phyloP scores from a whole-genome alignment of 1,140 invertebrate genomes.

The Drosophila punjabiensis region DNA sequence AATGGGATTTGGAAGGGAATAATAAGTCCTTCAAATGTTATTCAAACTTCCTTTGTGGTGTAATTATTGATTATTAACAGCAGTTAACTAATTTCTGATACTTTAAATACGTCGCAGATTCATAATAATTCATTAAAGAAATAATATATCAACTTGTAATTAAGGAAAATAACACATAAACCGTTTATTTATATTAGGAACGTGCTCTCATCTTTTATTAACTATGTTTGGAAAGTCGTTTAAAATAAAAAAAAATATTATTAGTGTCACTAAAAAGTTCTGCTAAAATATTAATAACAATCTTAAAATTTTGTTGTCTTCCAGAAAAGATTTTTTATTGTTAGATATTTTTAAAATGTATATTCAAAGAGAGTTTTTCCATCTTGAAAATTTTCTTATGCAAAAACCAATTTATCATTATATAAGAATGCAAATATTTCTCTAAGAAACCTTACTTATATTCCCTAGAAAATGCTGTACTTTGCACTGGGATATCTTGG shows the following conservation, averaged over 20 bases:
- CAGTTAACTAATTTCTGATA: neutral
- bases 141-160: neutral
- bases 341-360: neutral
- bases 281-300: no score
- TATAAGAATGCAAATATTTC: neutral
- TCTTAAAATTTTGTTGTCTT: no score
- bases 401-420: neutral
- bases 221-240: neutral
- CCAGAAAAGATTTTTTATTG: neutral
- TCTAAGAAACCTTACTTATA: neutral
- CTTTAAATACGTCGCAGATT: no score
- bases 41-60: constrained; percentile 2
- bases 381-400: neutral
- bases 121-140: neutral
- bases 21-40: constrained; percentile 27
- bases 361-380: no score
- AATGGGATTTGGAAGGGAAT: neutral
- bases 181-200: no score
- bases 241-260: no score
- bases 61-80: neutral
- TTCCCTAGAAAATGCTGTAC: constrained; percentile 25
- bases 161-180: neutral
- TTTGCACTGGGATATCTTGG: constrained; percentile 52
- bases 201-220: no score
- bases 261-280: no score